These are phyloP conservation scores for Pachydiplax longipennis DNA, from an alignment of 2,888 invertebrate species.

Conservation along the genomic window DNA sequence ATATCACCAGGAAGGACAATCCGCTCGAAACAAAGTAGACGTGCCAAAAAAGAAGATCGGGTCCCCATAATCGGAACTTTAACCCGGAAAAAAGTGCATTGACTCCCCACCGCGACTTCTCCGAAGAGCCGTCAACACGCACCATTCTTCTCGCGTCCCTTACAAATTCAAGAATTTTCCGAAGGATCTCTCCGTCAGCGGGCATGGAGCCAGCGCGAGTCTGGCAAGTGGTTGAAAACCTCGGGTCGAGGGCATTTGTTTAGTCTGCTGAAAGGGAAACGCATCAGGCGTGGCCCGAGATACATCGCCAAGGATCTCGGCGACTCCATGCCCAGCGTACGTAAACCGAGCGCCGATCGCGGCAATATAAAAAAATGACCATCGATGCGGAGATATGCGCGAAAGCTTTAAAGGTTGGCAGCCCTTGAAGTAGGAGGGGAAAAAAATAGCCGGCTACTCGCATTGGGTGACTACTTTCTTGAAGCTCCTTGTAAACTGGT, in stretches of 20 bases:
- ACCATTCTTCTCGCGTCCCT: background rate
- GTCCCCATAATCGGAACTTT: background rate
- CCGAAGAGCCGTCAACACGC: background rate
- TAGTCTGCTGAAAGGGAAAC: background rate
- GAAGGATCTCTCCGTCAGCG: background rate
- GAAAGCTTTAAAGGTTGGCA: background rate
- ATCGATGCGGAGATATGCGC: background rate
- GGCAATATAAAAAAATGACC: background rate
- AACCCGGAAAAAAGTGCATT: background rate
- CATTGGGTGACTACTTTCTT: slow-evolving; percentile 1
- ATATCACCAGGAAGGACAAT: too few relatives aligned
- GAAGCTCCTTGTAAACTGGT: slow-evolving; percentile 30
- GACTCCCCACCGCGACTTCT: background rate
- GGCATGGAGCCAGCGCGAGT: background rate
- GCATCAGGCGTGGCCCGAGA: background rate
- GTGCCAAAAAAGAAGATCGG: background rate
- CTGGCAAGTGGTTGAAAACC: background rate
- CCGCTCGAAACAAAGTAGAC: too few relatives aligned
- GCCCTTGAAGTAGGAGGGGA: background rate
- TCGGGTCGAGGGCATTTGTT: background rate
- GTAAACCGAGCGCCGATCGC: background rate
- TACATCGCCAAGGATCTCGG: background rate
- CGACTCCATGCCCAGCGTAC: background rate
- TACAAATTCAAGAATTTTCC: background rate
- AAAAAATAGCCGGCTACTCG: background rate